These are phyloP conservation scores for Potorous gilbertii DNA, from an alignment of 2,797 vertebrate genomes.

Conservation along the genomic window DNA sequence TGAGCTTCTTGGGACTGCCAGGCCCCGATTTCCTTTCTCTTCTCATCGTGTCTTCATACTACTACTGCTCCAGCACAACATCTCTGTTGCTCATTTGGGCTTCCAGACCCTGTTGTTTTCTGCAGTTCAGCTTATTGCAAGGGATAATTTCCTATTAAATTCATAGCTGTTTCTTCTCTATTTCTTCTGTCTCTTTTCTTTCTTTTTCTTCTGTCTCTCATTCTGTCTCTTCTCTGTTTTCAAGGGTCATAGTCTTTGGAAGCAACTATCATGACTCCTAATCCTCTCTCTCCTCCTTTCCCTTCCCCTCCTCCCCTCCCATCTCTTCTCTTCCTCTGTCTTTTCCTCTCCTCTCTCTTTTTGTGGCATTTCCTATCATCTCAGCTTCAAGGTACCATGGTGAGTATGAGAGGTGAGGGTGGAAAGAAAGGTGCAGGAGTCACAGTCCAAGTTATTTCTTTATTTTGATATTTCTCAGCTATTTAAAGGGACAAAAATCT, in stretches of 20 bases:
- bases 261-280: background rate
- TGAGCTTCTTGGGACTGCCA: background rate
- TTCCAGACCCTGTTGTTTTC: background rate
- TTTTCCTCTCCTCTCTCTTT: background rate
- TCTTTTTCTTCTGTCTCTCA: too few relatives aligned
- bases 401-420: too few relatives aligned
- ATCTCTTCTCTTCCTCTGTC: accelerated
- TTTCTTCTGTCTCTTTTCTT: too few relatives aligned
- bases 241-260: background rate
- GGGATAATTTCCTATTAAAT: background rate
- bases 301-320: background rate
- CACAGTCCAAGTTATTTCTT: too few relatives aligned
- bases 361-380: too few relatives aligned
- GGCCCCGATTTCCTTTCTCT: background rate
- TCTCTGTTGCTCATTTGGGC: background rate
- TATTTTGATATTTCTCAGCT: too few relatives aligned
- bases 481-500: too few relatives aligned
- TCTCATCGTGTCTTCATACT: background rate
- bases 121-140: background rate
- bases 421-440: too few relatives aligned
- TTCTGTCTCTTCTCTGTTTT: background rate
- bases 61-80: background rate
- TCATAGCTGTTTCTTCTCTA: background rate
- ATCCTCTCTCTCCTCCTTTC: background rate
- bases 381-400: too few relatives aligned